These are phyloP conservation scores for Babylonia areolata DNA, from an alignment of 1,140 invertebrate species.

Conservation along the genomic window DNA sequence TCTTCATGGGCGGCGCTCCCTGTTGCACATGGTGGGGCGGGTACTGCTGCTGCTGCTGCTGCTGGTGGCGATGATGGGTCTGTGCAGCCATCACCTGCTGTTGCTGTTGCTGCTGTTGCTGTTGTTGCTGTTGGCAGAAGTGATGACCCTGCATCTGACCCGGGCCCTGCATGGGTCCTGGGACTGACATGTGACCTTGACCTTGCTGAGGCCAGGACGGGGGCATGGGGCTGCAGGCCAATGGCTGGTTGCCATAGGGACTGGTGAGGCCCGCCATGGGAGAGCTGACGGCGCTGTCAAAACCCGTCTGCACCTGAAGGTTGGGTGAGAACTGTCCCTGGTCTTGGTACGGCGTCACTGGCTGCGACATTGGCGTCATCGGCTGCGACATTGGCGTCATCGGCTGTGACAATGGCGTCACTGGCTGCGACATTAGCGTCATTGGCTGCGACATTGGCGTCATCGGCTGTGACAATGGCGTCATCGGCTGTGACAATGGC, in stretches of 20 bases:
- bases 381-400: too few relatives aligned
- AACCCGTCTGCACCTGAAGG: constrained; percentile 56
- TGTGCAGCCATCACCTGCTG: constrained; percentile 34
- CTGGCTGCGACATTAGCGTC: too few relatives aligned
- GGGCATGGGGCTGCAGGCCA: constrained; percentile 52
- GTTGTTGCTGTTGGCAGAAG: constrained; percentile 47
- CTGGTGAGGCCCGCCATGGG: constrained; percentile 51
- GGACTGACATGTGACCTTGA: constrained; percentile 44
- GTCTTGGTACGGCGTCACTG: constrained; percentile 22
- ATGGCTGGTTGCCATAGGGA: constrained; percentile 60
- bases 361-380: constrained; percentile 3
- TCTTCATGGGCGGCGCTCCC: constrained; percentile 24
- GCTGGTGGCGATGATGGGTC: constrained; percentile 21
- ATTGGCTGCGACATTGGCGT: constrained; percentile 17
- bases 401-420: constrained; percentile 5
- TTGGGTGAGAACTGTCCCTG: constrained; percentile 41
- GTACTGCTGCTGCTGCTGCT: background rate
- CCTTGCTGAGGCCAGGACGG: constrained; percentile 41
- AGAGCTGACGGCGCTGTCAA: constrained; percentile 50
- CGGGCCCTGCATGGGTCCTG: constrained; percentile 21
- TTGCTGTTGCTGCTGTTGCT: constrained; percentile 39
- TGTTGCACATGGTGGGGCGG: constrained; percentile 12
- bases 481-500: constrained; percentile 20
- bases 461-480: background rate
- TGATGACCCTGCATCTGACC: too few relatives aligned